Percentiles rank a stretch among this genome's conserved stretches.
Evolutionary conservation across 92 coral and sea anemone genomes (phyloP).

Genomic region (Pocillopora meandrina): DNA sequence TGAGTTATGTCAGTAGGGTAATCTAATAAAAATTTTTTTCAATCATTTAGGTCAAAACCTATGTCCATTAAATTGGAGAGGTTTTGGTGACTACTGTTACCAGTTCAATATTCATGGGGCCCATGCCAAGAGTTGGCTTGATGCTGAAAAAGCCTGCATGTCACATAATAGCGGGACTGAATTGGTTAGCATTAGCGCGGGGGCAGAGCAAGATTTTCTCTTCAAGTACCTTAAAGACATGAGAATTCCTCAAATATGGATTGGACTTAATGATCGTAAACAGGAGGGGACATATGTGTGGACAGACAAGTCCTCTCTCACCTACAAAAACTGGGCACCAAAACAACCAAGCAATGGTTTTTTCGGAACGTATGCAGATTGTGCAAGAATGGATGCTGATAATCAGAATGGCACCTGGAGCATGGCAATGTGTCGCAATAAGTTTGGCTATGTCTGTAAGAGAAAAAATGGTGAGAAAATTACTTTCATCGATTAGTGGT

Average conservation of each 20-base stretch:
- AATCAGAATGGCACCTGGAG: conserved; percentile 90
- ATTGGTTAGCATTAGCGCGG: conserved; percentile 65
- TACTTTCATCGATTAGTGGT: not conserved
- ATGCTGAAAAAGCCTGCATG: conserved; percentile 74
- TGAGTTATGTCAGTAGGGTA: too few relatives aligned
- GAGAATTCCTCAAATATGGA: conserved; percentile 69
- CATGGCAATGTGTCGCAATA: conserved; percentile 40
- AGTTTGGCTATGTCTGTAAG: conserved; percentile 72
- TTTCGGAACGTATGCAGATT: conserved; percentile 35
- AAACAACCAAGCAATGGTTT: conserved; percentile 47
- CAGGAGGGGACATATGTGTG: conserved; percentile 77
- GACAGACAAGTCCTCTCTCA: conserved; percentile 72
- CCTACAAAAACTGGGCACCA: conserved; percentile 76
- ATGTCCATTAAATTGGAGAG: conserved; percentile 89
- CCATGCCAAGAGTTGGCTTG: conserved; percentile 67
- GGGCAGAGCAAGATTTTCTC: conserved; percentile 72
- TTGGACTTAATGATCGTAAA: conserved; percentile 79
- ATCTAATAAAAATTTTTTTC: not conserved
- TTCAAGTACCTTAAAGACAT: conserved; percentile 56
- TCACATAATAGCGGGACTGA: conserved; percentile 62
- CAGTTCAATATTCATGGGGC: conserved; percentile 78
- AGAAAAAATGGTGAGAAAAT: conserved; percentile 73
- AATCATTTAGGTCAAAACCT: conserved; percentile 69
- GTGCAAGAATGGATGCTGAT: conserved; percentile 47
- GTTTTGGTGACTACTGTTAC: conserved; percentile 83